Conservation (phyloP, 2,797 vertebrate genomes). For the Sebastes trivittatus region DNA sequence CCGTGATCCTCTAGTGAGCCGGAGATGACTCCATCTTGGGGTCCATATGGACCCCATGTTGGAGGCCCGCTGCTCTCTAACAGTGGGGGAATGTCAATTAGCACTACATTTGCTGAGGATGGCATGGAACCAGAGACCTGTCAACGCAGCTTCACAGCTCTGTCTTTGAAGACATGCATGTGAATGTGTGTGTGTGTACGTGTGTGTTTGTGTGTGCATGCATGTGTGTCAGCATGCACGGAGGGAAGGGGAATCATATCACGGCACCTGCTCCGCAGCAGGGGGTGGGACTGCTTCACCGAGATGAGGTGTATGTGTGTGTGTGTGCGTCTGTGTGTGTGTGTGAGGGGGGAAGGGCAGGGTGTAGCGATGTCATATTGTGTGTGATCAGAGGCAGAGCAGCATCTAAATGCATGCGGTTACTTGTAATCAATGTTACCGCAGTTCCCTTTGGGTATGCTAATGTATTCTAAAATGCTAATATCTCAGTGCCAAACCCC, state of each 20-base stretch:
- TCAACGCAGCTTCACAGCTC: slow-evolving; percentile 76
- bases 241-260: slow-evolving; percentile 46
- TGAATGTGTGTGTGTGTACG: neutral
- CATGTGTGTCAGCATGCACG: neutral
- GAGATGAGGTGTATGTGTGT: slow-evolving; percentile 24
- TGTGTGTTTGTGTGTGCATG: neutral
- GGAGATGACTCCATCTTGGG: slow-evolving; percentile 57
- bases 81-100: slow-evolving; percentile 78
- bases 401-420: slow-evolving; percentile 63
- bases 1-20: slow-evolving; percentile 17
- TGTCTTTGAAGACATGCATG: slow-evolving; percentile 66
- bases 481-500: slow-evolving; percentile 63
- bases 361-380: slow-evolving; percentile 42
- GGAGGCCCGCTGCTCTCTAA: slow-evolving; percentile 59
- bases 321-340: slow-evolving; percentile 19
- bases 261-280: slow-evolving; percentile 71
- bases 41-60: slow-evolving; percentile 70
- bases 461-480: slow-evolving; percentile 76
- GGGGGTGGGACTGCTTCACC: slow-evolving; percentile 55
- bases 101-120: slow-evolving; percentile 74
- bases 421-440: slow-evolving; percentile 76
- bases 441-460: slow-evolving; percentile 61
- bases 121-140: slow-evolving; percentile 77
- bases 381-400: slow-evolving; percentile 57
- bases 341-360: neutral